Conservation (phyloP, 2,888 invertebrate genomes). For the Drosophila neutralis region DNA sequence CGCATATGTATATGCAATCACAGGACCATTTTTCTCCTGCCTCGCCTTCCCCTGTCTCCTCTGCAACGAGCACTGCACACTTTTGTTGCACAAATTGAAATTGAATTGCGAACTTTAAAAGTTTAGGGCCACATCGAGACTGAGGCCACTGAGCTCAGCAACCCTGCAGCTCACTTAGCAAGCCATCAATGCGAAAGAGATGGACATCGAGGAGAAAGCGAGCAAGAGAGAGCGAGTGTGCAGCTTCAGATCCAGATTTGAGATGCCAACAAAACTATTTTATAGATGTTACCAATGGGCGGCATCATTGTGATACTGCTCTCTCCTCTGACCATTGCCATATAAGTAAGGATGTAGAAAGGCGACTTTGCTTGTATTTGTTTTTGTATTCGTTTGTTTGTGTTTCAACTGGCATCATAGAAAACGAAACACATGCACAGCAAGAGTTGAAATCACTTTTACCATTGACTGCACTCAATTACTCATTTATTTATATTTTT, state of each 20-base stretch:
- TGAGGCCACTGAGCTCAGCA: conserved; percentile 6
- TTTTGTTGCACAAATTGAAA: conserved; percentile 71
- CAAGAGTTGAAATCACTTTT: conserved; percentile 59
- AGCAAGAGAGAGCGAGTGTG: neutral
- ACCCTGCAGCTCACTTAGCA: conserved; percentile 39
- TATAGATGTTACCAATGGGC: conserved; percentile 24
- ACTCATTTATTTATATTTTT: conserved; percentile 57
- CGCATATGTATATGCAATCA: conserved; percentile 23
- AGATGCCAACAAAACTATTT: conserved; percentile 24
- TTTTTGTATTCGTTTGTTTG: neutral
- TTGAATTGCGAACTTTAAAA: conserved; percentile 79
- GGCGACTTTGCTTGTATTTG: neutral
- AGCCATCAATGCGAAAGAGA: conserved; percentile 13
- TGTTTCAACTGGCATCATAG: neutral
- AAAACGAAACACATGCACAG: neutral
- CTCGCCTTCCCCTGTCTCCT: neutral
- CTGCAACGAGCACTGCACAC: conserved; percentile 28
- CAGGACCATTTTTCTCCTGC: neutral
- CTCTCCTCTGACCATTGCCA: conserved; percentile 14
- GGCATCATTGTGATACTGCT: conserved; percentile 28
- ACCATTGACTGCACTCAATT: conserved; percentile 76
- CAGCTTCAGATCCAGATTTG: conserved; percentile 16
- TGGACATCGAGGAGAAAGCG: neutral
- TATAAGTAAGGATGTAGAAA: neutral
- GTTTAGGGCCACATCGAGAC: conserved; percentile 66